Base-by-base conservation (phyloP, 2,888 invertebrate genomes). In the Lissonota sp. region DNA sequence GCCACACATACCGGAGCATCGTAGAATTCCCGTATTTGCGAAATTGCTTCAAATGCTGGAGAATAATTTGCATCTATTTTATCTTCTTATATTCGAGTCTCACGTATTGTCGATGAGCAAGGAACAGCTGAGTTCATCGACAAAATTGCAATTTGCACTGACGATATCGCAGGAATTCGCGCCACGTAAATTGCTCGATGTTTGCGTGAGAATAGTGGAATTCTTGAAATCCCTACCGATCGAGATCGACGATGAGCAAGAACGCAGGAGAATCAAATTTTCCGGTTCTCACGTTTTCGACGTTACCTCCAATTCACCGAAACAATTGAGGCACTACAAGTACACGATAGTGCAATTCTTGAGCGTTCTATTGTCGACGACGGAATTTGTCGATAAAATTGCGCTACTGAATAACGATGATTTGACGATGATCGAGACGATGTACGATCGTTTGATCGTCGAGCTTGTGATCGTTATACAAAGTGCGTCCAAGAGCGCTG, bases 1-100 rank as follows among this genome's bases (percentile, higher is more conserved):
- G 58, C 94, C 97, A 0, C 98, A 99, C 92, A 97, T 99, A 12
- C 99, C 99, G 0, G 97, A 97, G 87, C 99, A 99, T 92, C 95
- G 99, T 58, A 94, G 98, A 73, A 93, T 96, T 73, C 96, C 97
- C 0, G 93, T 99, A 0, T 98, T 98, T 83, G 94, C 94, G 44
- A 96, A 97, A 86, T 93, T 99, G 1, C 93, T 98, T n/a, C 94
- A 95, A 44, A 96, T 97, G 0, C 93, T 98, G 0, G 94, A 94
- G 78, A 93, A 95, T 72, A 95, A 96, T 90, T 93, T 97, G 0
- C 95, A 96, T 94, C 93, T 96, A 10, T 97, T 97, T 87, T 93
- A 96, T 16, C 94, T 95, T 69, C 91, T 97, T 14, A 93, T 96
- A 0, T 94, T 97, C 67, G 97, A 97, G 87, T 94, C 95, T 0